phyloP scores from a whole-genome alignment of 2,888 invertebrate species.

The Eugnorisma glareosa region DNA sequence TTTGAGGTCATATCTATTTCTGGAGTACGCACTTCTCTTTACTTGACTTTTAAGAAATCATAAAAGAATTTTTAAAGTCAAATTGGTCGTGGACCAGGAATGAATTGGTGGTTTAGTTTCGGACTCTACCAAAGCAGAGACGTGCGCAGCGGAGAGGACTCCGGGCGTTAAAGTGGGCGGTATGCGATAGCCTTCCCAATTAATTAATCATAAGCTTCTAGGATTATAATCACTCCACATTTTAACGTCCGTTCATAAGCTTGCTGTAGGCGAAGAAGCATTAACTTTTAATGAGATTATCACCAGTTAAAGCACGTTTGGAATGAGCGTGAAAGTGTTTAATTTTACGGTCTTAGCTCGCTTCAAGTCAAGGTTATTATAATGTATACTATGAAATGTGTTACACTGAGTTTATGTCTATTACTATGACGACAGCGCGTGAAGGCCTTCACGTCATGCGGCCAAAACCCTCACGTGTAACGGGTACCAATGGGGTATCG shows the following conservation, averaged over 20 bases:
- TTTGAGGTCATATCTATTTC: constrained; percentile 20
- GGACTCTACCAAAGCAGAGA: too few relatives aligned
- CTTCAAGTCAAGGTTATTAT: constrained; percentile 11
- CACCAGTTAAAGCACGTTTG: constrained; percentile 6
- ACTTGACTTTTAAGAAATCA: neutral
- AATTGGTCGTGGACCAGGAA: neutral
- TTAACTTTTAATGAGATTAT: constrained; percentile 31
- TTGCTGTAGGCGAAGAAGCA: constrained; percentile 5
- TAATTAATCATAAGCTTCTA: constrained; percentile 48
- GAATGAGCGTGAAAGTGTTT: constrained; percentile 24
- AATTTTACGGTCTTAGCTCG: constrained; percentile 1
- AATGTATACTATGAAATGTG: neutral
- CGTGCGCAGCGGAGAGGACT: too few relatives aligned
- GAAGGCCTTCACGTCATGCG: neutral
- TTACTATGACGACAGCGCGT: neutral
- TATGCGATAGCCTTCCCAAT: constrained; percentile 29
- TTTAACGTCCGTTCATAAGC: constrained; percentile 48
- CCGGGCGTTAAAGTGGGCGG: constrained; percentile 33
- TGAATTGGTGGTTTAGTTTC: constrained; percentile 1
- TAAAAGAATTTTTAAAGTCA: neutral
- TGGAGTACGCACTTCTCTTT: constrained; percentile 6
- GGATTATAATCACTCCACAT: constrained; percentile 50
- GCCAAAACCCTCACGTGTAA: neutral
- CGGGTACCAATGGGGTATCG: neutral
- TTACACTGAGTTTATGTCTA: neutral